Conservation (phyloP, 1,140 invertebrate species). For the Cardiocondyla obscurior region DNA sequence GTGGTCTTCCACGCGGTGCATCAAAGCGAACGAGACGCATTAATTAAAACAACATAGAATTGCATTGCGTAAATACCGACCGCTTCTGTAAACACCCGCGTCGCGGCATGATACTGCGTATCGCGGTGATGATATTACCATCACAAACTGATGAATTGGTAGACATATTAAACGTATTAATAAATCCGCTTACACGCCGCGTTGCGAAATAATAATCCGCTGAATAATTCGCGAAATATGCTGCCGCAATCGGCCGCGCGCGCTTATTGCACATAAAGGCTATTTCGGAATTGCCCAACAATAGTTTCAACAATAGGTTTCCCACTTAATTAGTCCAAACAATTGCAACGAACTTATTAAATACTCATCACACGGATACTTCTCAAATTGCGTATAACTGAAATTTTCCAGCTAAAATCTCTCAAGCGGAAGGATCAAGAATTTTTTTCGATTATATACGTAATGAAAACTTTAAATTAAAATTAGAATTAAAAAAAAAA, state of each 20-base stretch:
- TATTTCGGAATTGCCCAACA: not conserved
- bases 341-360: not conserved
- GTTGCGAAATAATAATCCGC: conserved; percentile 68
- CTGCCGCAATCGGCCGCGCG: conserved; percentile 53
- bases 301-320: conserved; percentile 4
- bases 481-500: not conserved
- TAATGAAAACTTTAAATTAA: not conserved
- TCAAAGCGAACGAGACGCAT: conserved; percentile 52
- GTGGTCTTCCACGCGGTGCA: conserved; percentile 56
- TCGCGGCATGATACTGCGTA: conserved; percentile 25
- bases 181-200: conserved; percentile 60
- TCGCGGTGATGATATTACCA: conserved; percentile 39
- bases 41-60: conserved; percentile 56
- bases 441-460: not conserved
- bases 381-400: not conserved
- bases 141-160: conserved; percentile 50
- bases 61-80: conserved; percentile 43
- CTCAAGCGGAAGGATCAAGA: not conserved
- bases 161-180: conserved; percentile 52
- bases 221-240: conserved; percentile 68
- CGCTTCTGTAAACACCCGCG: conserved; percentile 31
- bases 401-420: not conserved
- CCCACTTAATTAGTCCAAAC: not conserved
- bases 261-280: conserved; percentile 43
- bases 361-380: not conserved